Evolutionary conservation across 2,113 vertebrate genomes (phyloP).

Genomic region (Mormyrus lacerda): DNA sequence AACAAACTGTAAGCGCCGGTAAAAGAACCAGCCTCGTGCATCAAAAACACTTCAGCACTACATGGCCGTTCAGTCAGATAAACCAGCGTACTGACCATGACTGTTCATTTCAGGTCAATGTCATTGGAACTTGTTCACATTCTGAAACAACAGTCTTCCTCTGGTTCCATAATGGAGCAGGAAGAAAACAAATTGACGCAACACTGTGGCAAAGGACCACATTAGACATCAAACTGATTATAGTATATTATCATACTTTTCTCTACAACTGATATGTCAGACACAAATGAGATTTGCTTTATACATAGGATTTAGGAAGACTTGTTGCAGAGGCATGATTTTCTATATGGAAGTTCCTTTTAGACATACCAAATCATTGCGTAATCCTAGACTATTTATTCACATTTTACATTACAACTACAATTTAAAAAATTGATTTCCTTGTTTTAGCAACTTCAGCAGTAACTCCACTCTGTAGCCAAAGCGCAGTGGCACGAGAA

Average conservation of each 20-base stretch:
- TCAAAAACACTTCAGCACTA: neutral
- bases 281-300: neutral
- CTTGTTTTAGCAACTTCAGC: neutral
- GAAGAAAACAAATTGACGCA: neutral
- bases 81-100: neutral
- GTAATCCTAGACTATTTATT: neutral
- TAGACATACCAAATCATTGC: neutral
- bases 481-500: constrained; percentile 14
- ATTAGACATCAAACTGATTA: neutral
- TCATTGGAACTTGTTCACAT: neutral
- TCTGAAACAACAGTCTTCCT: neutral
- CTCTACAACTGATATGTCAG: neutral
- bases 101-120: neutral
- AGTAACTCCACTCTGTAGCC: constrained; percentile 7
- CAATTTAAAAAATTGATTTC: neutral
- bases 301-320: neutral
- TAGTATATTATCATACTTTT: neutral
- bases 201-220: neutral
- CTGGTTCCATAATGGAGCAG: neutral
- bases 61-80: neutral
- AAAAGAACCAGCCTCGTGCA: neutral
- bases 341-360: neutral
- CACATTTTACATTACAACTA: neutral
- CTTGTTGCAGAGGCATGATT: neutral
- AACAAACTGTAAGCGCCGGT: neutral